Evolutionary conservation across 2,888 invertebrate genomes (phyloP).

Genomic region (Limenitis camilla): DNA sequence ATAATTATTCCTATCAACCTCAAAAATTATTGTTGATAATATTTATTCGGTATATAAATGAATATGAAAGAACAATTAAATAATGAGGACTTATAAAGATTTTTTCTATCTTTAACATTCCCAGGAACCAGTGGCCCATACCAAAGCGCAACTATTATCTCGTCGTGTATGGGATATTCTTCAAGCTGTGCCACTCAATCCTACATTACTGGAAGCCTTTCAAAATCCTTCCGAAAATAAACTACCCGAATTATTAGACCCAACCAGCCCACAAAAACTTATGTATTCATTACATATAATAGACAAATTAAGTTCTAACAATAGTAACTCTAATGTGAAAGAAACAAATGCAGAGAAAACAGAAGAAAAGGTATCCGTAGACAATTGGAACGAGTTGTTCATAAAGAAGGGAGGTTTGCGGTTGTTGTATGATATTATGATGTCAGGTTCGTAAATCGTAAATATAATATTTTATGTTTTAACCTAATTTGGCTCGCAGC

Average conservation of each 20-base stretch:
- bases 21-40: too few species aligned
- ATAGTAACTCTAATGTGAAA: constrained; percentile 42
- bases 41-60: too few species aligned
- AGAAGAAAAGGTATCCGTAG: constrained; percentile 48
- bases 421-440: constrained; percentile 92
- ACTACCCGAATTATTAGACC: constrained; percentile 85
- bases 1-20: neutral
- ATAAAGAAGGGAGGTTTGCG: constrained; percentile 90
- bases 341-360: constrained; percentile 47
- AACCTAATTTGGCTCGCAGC: too few species aligned
- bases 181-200: constrained; percentile 92
- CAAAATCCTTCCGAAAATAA: constrained; percentile 81
- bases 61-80: too few species aligned
- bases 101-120: too few species aligned
- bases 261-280: constrained; percentile 92
- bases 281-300: constrained; percentile 97
- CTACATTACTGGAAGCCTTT: constrained; percentile 87
- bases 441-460: constrained; percentile 76
- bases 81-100: constrained; percentile 22
- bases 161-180: constrained; percentile 96
- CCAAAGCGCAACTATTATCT: constrained; percentile 91
- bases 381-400: constrained; percentile 85
- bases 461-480: too few species aligned
- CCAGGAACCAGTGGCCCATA: constrained; percentile 83
- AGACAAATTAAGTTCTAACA: constrained; percentile 60